phyloP scores from a whole-genome alignment of 30 jellyfish, hydroid and myxozoan genomes.

The Aurelia sp. region DNA sequence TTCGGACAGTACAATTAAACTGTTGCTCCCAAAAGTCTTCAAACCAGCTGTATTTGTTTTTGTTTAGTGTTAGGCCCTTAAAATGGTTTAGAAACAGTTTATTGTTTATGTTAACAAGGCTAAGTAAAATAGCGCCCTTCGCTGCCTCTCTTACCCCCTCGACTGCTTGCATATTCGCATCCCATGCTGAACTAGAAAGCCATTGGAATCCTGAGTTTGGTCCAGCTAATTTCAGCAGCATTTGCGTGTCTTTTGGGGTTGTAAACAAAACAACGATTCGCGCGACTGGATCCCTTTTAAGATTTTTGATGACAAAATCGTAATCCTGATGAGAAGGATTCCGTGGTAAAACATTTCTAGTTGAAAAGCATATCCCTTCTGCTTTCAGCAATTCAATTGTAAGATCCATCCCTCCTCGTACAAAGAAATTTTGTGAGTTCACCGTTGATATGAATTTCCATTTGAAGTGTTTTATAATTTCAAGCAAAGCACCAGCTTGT shows the following conservation, averaged over 20 bases:
- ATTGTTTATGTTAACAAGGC: constrained; percentile 15
- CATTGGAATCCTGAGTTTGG: constrained; percentile 2
- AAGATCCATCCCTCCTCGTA: constrained; percentile 45
- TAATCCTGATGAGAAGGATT: constrained; percentile 29
- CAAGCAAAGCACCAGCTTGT: constrained; percentile 41
- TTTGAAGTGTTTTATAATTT: constrained; percentile 37
- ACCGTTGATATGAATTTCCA: constrained; percentile 73
- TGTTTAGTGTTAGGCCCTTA: constrained; percentile 1
- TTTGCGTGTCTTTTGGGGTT: constrained; percentile 50
- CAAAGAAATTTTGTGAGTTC: constrained; percentile 63
- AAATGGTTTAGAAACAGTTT: constrained; percentile 10
- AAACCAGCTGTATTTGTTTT: constrained; percentile 48
- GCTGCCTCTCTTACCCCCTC: constrained; percentile 29
- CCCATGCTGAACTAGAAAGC: constrained; percentile 45
- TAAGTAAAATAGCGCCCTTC: constrained; percentile 19
- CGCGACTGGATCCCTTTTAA: constrained; percentile 32
- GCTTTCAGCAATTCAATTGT: background rate
- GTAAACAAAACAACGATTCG: constrained; percentile 43
- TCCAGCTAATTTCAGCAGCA: constrained; percentile 36
- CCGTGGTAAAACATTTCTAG: constrained; percentile 30
- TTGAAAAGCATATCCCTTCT: constrained; percentile 54
- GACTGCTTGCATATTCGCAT: constrained; percentile 15
- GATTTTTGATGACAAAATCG: constrained; percentile 30
- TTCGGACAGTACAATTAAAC: constrained; percentile 31
- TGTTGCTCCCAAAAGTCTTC: constrained; percentile 57